Evolutionary conservation across 2,888 invertebrate genomes (phyloP).

Genomic region (Melolontha melolontha): DNA sequence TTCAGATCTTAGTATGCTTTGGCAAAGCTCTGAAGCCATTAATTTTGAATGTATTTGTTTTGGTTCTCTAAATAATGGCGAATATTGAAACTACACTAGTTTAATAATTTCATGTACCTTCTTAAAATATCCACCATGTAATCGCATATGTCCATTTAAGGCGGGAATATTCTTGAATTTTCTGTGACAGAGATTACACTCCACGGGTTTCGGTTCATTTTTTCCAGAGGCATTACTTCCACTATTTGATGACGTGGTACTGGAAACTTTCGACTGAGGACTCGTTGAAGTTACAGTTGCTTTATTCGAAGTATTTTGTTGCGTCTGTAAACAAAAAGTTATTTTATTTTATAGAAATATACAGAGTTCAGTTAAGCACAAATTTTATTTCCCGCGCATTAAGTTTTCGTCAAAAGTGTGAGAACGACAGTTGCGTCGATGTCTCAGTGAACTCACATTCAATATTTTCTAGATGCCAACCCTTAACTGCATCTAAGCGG

Average conservation of each 20-base stretch:
- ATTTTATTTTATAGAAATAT: not conserved
- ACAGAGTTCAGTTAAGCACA: not conserved
- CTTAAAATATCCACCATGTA: slow-evolving; percentile 97
- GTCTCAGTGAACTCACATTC: no score
- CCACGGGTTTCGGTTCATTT: slow-evolving; percentile 86
- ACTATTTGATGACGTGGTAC: slow-evolving; percentile 60
- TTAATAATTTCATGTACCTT: slow-evolving; percentile 70
- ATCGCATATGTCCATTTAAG: slow-evolving; percentile 97
- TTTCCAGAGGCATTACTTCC: slow-evolving; percentile 63
- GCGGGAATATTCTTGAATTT: slow-evolving; percentile 98
- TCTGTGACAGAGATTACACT: slow-evolving; percentile 94
- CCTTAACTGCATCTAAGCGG: no score
- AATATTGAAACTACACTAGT: no score
- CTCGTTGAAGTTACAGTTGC: slow-evolving; percentile 56
- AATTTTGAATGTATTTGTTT: no score
- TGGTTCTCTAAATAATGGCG: no score
- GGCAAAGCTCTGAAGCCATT: no score
- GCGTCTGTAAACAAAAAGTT: slow-evolving; percentile 52
- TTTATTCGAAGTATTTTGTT: slow-evolving; percentile 57
- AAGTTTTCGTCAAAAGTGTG: no score
- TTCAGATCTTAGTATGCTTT: no score
- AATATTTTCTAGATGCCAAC: no score
- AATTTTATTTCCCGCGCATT: not conserved
- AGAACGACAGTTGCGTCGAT: no score
- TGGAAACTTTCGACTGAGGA: slow-evolving; percentile 61